Base-by-base conservation (phyloP, 2,888 invertebrate species). In the Lithophane ornitopus region DNA sequence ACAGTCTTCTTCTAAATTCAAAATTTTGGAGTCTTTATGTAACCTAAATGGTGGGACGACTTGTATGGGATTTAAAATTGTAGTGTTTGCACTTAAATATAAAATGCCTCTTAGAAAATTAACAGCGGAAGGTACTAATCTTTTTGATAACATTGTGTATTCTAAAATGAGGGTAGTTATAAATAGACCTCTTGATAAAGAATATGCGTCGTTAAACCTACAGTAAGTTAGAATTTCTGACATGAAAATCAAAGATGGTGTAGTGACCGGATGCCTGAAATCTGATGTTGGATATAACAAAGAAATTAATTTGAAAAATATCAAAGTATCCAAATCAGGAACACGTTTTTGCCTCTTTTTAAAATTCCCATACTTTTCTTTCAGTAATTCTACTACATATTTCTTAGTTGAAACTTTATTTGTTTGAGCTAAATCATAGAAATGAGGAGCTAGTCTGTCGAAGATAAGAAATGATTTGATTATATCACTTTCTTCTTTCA, bases 271-370 rank as follows among this genome's bases (percentile, higher is more conserved):
- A 97, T 99, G 99, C 59, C 98, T 97, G 92, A 98, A 98, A 94
- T 99, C 99, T 0, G 99, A 99, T 0, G 99, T 98, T 0, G 99
- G 98, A 94, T 98, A 99, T 72, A 99, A 92, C 62, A 98, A 93
- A 12, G 98, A 97, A 7, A 98, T 97, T 82, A 99, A 90, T 95
- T 99, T 99, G 79, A 99, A 97, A 90, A 98, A 98, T 83, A 99
- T 95, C 58, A 99, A 92, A 89, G 97, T 98, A 86, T 98, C 97
- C 66, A 98, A 91, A 71, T 97, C 95, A 0, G 98, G 98, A 89
- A 97, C 97, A 74, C 87, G 93, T 89, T 97, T 98, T 2, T 94
- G 93, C 66, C 97, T 97, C 70, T 97, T 97, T 81, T 97, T 96
- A 89, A 97, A 98, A 26, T 97, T 96, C 0, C 96, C 95, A 81